Percentiles rank a stretch among this genome's conserved stretches.
Evolutionary conservation across 2,797 vertebrate genomes (phyloP).

Genomic region (Garrulus glandarius): DNA sequence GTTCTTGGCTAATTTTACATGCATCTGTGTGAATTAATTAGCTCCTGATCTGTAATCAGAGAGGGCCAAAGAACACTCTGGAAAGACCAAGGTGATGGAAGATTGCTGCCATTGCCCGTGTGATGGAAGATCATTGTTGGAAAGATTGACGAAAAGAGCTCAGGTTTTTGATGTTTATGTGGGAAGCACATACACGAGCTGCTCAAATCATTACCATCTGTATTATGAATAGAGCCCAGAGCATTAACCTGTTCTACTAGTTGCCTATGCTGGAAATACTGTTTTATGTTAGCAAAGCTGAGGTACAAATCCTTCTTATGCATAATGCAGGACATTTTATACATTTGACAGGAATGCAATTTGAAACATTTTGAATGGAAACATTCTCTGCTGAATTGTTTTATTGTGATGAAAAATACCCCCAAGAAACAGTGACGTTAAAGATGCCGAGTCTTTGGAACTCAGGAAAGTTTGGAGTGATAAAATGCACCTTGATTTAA

Average conservation of each 20-base stretch:
- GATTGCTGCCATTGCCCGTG: neutral
- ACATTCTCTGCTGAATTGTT: constrained; percentile 25
- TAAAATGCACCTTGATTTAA: constrained; percentile 23
- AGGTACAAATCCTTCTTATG: constrained; percentile 43
- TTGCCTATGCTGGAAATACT: constrained; percentile 11
- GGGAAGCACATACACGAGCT: neutral
- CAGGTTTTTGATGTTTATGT: neutral
- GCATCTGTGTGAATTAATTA: neutral
- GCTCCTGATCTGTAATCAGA: neutral
- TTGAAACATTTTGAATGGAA: constrained; percentile 40
- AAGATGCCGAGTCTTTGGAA: neutral
- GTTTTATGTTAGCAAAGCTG: constrained; percentile 46
- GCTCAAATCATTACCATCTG: constrained; percentile 14
- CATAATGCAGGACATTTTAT: constrained; percentile 50
- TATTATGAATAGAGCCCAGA: constrained; percentile 33
- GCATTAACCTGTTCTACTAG: constrained; percentile 41
- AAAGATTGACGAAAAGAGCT: neutral
- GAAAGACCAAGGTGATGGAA: neutral
- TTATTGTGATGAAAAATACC: constrained; percentile 34
- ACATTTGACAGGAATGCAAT: constrained; percentile 40
- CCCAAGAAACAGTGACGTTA: neutral
- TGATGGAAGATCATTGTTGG: neutral
- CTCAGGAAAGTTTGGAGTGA: constrained; percentile 10
- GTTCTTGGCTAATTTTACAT: neutral
- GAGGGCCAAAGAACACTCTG: neutral